Evolutionary conservation across 2,113 vertebrate genomes (phyloP).

Genomic region (Calyptommatus sinebrachiatus): DNA sequence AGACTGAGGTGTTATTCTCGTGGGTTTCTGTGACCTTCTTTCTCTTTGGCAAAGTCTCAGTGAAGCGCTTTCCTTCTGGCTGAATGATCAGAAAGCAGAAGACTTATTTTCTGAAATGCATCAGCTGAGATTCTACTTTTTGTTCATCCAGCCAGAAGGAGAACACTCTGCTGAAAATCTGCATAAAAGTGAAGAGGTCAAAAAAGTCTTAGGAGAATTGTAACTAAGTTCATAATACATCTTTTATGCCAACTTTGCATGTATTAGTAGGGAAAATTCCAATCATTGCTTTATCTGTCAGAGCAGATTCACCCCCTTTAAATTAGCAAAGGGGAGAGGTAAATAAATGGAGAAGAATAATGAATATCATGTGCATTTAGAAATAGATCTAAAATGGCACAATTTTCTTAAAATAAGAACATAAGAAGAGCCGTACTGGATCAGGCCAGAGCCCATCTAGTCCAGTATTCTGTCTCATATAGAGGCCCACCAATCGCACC

Average conservation of each 20-base stretch:
- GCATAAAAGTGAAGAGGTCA: constrained; percentile 48
- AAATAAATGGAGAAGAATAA: background rate
- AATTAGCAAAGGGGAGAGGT: background rate
- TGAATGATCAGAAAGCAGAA: constrained; percentile 41
- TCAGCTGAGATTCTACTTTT: constrained; percentile 46
- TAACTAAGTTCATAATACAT: constrained; percentile 34
- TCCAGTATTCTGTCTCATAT: too few species aligned
- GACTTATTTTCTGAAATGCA: constrained; percentile 51
- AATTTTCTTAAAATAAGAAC: background rate
- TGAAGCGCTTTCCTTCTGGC: constrained; percentile 43
- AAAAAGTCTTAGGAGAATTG: constrained; percentile 42
- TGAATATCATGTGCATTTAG: background rate
- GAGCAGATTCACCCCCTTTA: background rate
- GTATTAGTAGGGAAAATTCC: constrained; percentile 11
- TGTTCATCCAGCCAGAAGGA: constrained; percentile 55
- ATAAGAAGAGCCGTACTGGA: too few species aligned
- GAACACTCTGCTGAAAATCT: constrained; percentile 35
- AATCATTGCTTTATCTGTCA: background rate
- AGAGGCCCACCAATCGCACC: too few species aligned
- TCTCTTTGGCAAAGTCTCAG: constrained; percentile 36
- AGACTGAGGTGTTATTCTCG: background rate
- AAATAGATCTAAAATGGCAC: background rate
- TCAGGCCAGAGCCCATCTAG: too few species aligned
- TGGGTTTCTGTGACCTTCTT: constrained; percentile 43
- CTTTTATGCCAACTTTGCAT: constrained; percentile 43